Evolutionary conservation across 1,140 invertebrate genomes (phyloP), one percentile per base, ranked within the genome.

Genomic region (Drosophila yakuba): DNA sequence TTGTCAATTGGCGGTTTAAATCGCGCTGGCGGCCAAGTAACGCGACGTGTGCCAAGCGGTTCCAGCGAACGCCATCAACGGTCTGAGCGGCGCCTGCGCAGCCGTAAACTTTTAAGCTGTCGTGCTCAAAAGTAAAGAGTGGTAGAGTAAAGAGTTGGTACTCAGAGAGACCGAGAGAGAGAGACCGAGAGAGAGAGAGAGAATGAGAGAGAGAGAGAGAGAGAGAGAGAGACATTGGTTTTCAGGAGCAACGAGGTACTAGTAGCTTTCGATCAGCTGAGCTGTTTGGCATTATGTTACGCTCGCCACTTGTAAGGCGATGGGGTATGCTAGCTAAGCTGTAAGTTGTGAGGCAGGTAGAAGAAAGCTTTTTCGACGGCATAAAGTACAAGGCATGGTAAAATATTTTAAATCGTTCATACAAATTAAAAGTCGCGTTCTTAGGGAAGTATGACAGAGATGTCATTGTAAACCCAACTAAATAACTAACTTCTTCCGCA

Each of bases 61-160:
- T 79, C 62, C 64, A 76, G 56, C 71, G 63, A 88, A 79, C 79
- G 76, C 82, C 78, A 63, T 86, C 78, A 81, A 86, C 83, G 78
- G 76, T 83, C 84, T 88, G 83, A 88, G 76, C 83, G 63, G 72
- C 71, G 83, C 83, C 73, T 79, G 83, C 82, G 83, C 75, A 52
- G 60, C 52, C 63, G 41, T 73, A 41, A 43, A 75, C 75, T 86
- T 88, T 86, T 76, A 86, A 86, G 74, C 66, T 74, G 39, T 15
- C 43, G 44, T 77, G 38, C 64, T 7, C 7, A 11, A 47, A 39
- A 15, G 39, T 15, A 48, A 15, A 48, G 55, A 28, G 23, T 32
- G 32, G 32, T 20, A 20, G 20, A 15, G 44, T 20, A 48, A 15
- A 48, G 55, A 28, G 23, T 32, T 32, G 32, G 32, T 3, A 32